Percentiles rank a stretch among this genome's conserved stretches.
These are phyloP conservation scores for Phengaris arion DNA, from an alignment of 2,888 invertebrate genomes.

Conservation along the genomic window DNA sequence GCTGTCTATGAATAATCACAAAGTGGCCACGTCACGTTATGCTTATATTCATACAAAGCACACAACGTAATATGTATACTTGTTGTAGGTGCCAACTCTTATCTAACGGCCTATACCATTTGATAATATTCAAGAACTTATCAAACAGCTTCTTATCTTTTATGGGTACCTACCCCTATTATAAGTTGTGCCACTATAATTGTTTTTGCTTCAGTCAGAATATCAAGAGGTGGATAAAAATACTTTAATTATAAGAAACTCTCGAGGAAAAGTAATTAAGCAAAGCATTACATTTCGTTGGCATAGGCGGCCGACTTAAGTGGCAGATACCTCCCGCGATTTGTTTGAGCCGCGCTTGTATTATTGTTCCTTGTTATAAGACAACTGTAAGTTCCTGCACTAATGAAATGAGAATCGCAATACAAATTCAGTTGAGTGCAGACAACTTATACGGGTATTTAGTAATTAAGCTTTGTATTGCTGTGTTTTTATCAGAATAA, in stretches of 20 bases:
- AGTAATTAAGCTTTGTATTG: slow-evolving; percentile 2
- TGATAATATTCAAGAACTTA: no score
- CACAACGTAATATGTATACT: no score
- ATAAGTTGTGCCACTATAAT: neutral
- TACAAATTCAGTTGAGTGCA: slow-evolving; percentile 35
- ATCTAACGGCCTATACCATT: no score
- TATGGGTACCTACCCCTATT: neutral
- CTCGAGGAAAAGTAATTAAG: slow-evolving; percentile 24
- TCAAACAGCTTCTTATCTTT: no score
- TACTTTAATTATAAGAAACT: slow-evolving; percentile 17
- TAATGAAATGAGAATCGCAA: slow-evolving; percentile 54
- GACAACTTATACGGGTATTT: neutral
- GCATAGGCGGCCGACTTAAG: slow-evolving; percentile 51
- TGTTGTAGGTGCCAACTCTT: no score
- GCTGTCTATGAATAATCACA: no score
- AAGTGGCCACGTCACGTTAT: no score
- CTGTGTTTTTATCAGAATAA: neutral
- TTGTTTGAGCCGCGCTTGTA: slow-evolving; percentile 60
- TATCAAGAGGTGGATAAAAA: slow-evolving; percentile 24
- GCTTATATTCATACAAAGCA: no score
- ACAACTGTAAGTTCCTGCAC: slow-evolving; percentile 46
- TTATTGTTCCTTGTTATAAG: slow-evolving; percentile 67
- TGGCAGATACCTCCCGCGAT: slow-evolving; percentile 63
- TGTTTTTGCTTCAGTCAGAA: neutral
- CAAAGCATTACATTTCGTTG: slow-evolving; percentile 47